Evolutionary conservation across 2,888 invertebrate genomes (phyloP), one percentile per base, ranked within the genome.

Genomic region (Macrophya alboannulata): DNA sequence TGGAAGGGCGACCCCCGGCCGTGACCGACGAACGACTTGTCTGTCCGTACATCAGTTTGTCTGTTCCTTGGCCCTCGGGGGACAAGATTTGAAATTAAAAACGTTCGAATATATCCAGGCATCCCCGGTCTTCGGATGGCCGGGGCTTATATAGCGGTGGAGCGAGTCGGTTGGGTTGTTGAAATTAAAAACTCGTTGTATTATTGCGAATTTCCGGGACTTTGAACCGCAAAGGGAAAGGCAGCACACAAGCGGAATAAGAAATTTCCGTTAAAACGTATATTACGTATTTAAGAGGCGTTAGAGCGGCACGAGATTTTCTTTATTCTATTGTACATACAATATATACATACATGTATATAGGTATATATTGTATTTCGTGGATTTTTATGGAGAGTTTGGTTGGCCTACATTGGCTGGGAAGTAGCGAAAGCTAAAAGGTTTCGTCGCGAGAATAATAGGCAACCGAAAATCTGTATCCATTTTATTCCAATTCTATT

Each of bases 401-500:
- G 31, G 68, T 68, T 81, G 81, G 40, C 85, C 79, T 55, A 81
- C 51, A 81, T 85, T 71, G 37, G 43, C 51, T 10, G 12, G 51
- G 25, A 37, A 48, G 55, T 51, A 62, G 71, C 45, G 48, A 37
- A 85, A 79, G 65, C 85, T 71, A 43, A 85, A 81, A 79, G 81
- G 51, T 85, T 79, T 85, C 79, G 48, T 68, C 51, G 68, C 48
- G 83, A 62, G 65, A 79, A 85, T 79, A 71, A 85, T 71, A 71
- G 65, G 59, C 37, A 37, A 37, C 68, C 68, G 85, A 48, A 81
- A 81, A 85, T 85, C 81, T 68, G 77, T 81, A 79, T 85, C 85
- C 43, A 85, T 68, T 81, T 85, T 85, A 85, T 81, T 85, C 81
- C 81, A 48, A 85, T 65, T 79, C 48, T 85, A 85, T 85, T 79